phyloP scores from a whole-genome alignment of 2,797 vertebrate species.

The Lemur catta region DNA sequence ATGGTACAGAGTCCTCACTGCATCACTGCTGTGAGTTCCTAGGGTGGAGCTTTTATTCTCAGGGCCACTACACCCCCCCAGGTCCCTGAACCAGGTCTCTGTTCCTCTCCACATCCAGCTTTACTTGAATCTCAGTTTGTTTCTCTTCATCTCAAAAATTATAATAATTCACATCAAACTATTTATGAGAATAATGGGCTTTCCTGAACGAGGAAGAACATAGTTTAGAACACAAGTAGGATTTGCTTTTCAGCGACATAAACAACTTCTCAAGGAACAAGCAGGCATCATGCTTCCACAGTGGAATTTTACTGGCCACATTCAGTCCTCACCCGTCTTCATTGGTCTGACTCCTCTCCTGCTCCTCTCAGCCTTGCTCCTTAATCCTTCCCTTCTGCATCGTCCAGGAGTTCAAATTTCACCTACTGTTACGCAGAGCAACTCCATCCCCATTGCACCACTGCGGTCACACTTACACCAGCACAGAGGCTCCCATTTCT shows the following conservation, averaged over 20 bases:
- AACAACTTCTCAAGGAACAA: not conserved
- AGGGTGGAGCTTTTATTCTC: not conserved
- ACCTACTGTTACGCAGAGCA: not conserved
- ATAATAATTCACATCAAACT: not conserved
- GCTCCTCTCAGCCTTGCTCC: not conserved
- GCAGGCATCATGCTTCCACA: not conserved
- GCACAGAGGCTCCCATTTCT: not conserved
- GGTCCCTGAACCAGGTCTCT: not conserved
- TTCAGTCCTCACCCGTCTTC: not conserved
- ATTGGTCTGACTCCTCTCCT: not conserved
- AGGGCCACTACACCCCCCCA: not conserved
- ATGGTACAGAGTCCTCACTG: not conserved
- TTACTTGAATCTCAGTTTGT: not conserved
- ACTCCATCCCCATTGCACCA: no score
- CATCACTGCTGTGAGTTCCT: rapidly evolving
- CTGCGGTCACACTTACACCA: not conserved
- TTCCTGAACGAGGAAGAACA: not conserved
- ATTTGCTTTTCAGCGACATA: not conserved
- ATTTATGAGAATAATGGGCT: not conserved
- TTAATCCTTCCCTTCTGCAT: not conserved
- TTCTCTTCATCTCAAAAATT: not conserved
- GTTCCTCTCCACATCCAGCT: not conserved
- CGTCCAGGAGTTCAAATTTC: not conserved
- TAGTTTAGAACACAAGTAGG: not conserved
- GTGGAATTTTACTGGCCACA: not conserved